These are phyloP conservation scores for Eulemur rubriventer DNA, from an alignment of 2,797 vertebrate species.

Conservation along the genomic window DNA sequence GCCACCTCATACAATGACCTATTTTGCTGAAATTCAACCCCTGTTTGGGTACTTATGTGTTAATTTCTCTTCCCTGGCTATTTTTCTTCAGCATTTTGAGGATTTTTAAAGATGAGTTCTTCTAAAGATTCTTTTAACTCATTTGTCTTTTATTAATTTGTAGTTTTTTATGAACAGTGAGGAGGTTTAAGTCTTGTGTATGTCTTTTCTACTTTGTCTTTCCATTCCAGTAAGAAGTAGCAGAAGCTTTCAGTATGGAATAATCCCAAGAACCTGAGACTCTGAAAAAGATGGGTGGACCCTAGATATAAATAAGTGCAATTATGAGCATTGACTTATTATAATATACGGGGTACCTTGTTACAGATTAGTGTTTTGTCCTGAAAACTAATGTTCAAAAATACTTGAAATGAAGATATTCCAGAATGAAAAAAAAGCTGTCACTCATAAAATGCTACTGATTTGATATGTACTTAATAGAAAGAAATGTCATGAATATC, in stretches of 20 bases:
- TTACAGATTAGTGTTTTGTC: slow-evolving; percentile 10
- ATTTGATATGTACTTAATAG: slow-evolving; percentile 12
- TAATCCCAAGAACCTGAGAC: neutral
- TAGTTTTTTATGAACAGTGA: slow-evolving; percentile 33
- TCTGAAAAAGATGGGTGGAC: neutral
- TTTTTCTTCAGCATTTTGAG: neutral
- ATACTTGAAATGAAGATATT: slow-evolving; percentile 26
- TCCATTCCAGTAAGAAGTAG: neutral
- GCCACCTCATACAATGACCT: neutral
- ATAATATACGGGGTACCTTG: neutral
- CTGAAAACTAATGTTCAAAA: neutral
- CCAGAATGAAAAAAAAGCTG: neutral
- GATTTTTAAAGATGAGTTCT: neutral
- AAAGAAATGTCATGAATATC: slow-evolving; percentile 29
- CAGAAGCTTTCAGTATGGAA: neutral
- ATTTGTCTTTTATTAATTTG: neutral
- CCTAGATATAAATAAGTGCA: neutral
- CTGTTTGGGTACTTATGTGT: neutral
- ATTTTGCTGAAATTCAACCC: slow-evolving; percentile 23
- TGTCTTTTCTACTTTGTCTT: neutral
- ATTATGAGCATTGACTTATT: neutral
- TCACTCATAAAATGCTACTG: slow-evolving; percentile 1
- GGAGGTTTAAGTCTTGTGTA: neutral
- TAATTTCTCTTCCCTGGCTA: slow-evolving; percentile 18
- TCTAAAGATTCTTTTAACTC: slow-evolving; percentile 2